Conservation (phyloP, 2,113 vertebrate species). For the Labeo rohita region DNA sequence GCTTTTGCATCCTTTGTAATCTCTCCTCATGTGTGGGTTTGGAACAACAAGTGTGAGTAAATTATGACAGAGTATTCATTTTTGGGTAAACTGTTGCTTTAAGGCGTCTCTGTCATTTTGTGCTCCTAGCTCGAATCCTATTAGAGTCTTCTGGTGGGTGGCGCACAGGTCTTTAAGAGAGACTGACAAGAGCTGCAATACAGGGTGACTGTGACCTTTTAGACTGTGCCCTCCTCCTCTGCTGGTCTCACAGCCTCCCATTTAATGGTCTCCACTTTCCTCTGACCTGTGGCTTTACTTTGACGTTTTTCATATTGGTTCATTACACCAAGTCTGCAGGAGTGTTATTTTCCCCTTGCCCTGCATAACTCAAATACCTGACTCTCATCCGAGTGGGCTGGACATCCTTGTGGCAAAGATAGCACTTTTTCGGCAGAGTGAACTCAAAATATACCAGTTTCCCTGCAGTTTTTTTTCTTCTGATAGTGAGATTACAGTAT, state of each 20-base stretch:
- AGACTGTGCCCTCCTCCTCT: slow-evolving; percentile 38
- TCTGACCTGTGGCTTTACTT: slow-evolving; percentile 50
- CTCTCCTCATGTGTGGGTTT: not conserved
- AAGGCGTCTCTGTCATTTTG: slow-evolving; percentile 40
- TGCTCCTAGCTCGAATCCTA: slow-evolving; percentile 32
- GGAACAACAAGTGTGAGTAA: not conserved
- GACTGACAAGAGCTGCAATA: slow-evolving; percentile 50
- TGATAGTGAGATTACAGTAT: slow-evolving; percentile 17
- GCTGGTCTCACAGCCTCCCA: slow-evolving; percentile 19
- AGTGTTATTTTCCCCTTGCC: slow-evolving; percentile 49
- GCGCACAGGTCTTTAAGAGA: slow-evolving; percentile 33
- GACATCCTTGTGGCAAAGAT: slow-evolving; percentile 37
- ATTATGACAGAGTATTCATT: not conserved
- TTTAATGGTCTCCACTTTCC: slow-evolving; percentile 56
- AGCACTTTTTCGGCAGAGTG: slow-evolving; percentile 31
- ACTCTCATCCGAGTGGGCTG: slow-evolving; percentile 42
- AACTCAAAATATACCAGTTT: slow-evolving; percentile 33
- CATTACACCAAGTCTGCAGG: slow-evolving; percentile 50
- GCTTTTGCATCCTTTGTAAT: too few species aligned
- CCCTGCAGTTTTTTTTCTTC: not conserved
- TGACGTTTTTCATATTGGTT: slow-evolving; percentile 45
- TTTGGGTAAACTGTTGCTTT: slow-evolving; percentile 16
- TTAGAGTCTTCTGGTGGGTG: slow-evolving; percentile 33
- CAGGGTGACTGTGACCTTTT: slow-evolving; percentile 58
- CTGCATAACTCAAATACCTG: slow-evolving; percentile 46